phyloP scores from a whole-genome alignment of 1,140 invertebrate genomes.

The Lerema accius region DNA sequence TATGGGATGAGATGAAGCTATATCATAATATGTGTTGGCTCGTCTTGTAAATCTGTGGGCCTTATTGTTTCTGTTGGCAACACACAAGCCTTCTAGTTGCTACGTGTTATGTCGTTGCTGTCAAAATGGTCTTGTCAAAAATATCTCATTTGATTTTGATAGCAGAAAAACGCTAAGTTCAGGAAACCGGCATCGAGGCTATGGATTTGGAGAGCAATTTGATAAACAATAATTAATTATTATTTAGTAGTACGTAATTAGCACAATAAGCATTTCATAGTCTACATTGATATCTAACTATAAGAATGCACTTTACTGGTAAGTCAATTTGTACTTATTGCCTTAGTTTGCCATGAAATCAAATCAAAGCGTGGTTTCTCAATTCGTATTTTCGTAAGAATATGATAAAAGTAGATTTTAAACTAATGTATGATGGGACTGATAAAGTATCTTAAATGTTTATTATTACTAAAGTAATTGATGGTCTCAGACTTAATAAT shows the following conservation, averaged over 20 bases:
- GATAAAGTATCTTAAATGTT: neutral
- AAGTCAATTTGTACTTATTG: conserved; percentile 5
- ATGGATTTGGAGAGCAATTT: neutral
- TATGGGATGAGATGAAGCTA: too few relatives aligned
- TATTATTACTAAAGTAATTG: neutral
- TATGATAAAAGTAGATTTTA: neutral
- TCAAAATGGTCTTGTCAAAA: too few relatives aligned
- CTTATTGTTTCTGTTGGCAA: too few relatives aligned
- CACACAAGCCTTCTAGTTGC: too few relatives aligned
- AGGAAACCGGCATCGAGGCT: too few relatives aligned
- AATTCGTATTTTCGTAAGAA: neutral
- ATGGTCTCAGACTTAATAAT: neutral
- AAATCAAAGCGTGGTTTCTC: neutral
- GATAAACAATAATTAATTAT: neutral
- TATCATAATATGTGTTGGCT: too few relatives aligned
- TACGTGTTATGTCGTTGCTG: too few relatives aligned
- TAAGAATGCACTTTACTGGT: conserved; percentile 19
- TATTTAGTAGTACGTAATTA: neutral
- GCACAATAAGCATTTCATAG: too few relatives aligned
- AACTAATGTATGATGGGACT: neutral
- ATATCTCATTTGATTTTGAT: too few relatives aligned
- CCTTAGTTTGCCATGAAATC: neutral
- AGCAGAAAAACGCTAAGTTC: too few relatives aligned
- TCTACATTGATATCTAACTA: neutral
- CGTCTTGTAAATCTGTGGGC: too few relatives aligned